Evolutionary conservation across 2,888 invertebrate genomes (phyloP).

Genomic region (Tinea pellionella): DNA sequence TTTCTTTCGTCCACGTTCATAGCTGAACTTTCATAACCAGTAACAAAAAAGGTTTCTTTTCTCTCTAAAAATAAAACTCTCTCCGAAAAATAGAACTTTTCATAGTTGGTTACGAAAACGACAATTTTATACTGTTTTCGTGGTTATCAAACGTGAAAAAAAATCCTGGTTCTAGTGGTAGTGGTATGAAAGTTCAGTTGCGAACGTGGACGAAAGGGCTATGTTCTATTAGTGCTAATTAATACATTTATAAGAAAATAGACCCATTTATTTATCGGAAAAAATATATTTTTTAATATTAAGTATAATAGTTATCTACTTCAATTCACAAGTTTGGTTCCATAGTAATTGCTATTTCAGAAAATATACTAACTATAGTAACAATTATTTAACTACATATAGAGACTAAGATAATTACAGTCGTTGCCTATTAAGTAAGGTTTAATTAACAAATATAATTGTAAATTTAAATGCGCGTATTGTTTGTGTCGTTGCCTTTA

Average conservation of each 20-base stretch:
- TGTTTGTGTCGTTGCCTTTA: background rate
- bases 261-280: conserved; percentile 53
- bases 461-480: background rate
- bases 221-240: conserved; percentile 24
- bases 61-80: no score
- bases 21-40: no score
- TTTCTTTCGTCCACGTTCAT: no score
- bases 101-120: no score
- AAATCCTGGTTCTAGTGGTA: no score
- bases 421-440: conserved; percentile 6
- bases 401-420: conserved; percentile 4
- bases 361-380: conserved; percentile 12
- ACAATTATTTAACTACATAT: background rate
- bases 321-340: conserved; percentile 55
- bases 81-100: no score
- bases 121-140: no score
- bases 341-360: conserved; percentile 27
- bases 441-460: background rate
- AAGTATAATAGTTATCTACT: conserved; percentile 36
- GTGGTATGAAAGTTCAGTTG: no score
- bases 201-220: no score
- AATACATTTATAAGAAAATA: conserved; percentile 60
- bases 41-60: no score
- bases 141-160: no score
- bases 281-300: conserved; percentile 41